Evolutionary conservation across 2,888 invertebrate species (phyloP).

Genomic region (Lordiphosa andalusiaca): DNA sequence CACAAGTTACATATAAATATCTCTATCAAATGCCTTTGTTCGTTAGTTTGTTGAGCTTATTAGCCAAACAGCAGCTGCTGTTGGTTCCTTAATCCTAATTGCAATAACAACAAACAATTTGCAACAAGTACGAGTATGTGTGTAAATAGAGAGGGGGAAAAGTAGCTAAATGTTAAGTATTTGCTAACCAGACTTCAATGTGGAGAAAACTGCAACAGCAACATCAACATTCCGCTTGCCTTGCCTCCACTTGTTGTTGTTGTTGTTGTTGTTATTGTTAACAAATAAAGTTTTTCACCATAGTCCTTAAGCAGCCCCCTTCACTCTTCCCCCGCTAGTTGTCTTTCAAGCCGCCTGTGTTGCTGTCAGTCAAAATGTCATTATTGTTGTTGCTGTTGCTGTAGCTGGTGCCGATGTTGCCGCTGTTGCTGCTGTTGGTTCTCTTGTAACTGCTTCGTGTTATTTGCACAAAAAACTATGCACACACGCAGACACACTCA

Average conservation of each 20-base stretch:
- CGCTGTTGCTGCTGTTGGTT: slow-evolving; percentile 43
- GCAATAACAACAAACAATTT: slow-evolving; percentile 62
- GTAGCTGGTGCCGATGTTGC: slow-evolving; percentile 17
- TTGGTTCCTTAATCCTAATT: slow-evolving; percentile 38
- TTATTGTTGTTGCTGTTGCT: slow-evolving; percentile 51
- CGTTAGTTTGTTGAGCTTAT: slow-evolving; percentile 7
- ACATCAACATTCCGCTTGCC: slow-evolving; percentile 38
- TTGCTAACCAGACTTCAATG: slow-evolving; percentile 55
- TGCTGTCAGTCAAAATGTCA: slow-evolving; percentile 60
- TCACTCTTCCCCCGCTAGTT: slow-evolving; percentile 43
- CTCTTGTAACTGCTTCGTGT: slow-evolving; percentile 53
- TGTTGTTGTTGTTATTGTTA: slow-evolving; percentile 21
- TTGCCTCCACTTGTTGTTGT: slow-evolving; percentile 15
- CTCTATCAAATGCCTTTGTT: not conserved
- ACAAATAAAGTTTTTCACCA: slow-evolving; percentile 27
- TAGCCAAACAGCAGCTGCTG: slow-evolving; percentile 8
- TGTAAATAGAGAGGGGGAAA: slow-evolving; percentile 36
- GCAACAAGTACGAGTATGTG: slow-evolving; percentile 47
- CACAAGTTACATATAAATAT: no score
- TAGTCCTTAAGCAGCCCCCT: not conserved
- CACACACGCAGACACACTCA: slow-evolving; percentile 10
- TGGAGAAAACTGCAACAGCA: slow-evolving; percentile 32
- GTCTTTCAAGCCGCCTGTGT: slow-evolving; percentile 49
- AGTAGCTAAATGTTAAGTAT: slow-evolving; percentile 51
- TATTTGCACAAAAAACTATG: slow-evolving; percentile 63